Conservation (phyloP, 2,888 invertebrate genomes). For the Pheosia tremula region DNA sequence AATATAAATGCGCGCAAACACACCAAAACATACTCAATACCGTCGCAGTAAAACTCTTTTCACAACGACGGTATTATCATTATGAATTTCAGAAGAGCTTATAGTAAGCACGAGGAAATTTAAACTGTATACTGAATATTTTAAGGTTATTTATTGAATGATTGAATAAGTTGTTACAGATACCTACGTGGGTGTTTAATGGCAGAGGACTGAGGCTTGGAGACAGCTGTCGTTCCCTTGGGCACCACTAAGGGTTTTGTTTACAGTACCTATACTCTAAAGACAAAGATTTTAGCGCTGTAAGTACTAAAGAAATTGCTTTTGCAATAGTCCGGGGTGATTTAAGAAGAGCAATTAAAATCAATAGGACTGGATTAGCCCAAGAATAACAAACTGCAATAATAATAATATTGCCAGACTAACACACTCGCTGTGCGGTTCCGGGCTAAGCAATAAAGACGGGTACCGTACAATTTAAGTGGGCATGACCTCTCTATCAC, state of each 20-base stretch:
- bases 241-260: slow-evolving; percentile 74
- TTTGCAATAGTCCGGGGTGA: slow-evolving; percentile 21
- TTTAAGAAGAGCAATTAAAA: background rate
- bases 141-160: slow-evolving; percentile 43
- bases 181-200: slow-evolving; percentile 76
- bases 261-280: slow-evolving; percentile 69
- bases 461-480: too few relatives aligned
- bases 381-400: too few relatives aligned
- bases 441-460: too few relatives aligned
- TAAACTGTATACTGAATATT: slow-evolving; percentile 12
- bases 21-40: slow-evolving; percentile 39
- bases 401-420: too few relatives aligned
- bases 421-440: too few relatives aligned
- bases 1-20: slow-evolving; percentile 35
- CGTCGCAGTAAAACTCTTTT: slow-evolving; percentile 43
- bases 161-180: slow-evolving; percentile 40
- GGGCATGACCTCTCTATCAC: too few relatives aligned
- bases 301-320: slow-evolving; percentile 30
- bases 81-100: slow-evolving; percentile 26
- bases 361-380: too few relatives aligned
- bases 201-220: slow-evolving; percentile 70
- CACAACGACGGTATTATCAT: slow-evolving; percentile 24
- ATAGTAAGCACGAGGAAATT: slow-evolving; percentile 25
- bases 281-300: slow-evolving; percentile 62
- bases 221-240: slow-evolving; percentile 79